These are phyloP conservation scores for Myotis lucifugus DNA, from an alignment of 2,113 vertebrate genomes.

Conservation along the genomic window DNA sequence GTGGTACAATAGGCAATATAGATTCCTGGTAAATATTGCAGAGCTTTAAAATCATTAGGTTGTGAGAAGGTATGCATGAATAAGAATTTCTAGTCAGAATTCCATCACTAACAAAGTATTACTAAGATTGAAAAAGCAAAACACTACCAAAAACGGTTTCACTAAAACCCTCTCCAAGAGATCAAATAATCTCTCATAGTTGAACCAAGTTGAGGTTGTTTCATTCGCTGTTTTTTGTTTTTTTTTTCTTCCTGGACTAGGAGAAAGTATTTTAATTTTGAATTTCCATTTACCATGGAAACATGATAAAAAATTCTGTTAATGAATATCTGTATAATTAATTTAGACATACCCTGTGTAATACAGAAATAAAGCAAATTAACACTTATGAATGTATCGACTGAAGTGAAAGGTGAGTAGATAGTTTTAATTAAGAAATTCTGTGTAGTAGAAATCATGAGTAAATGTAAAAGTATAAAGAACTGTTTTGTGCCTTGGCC, in stretches of 20 bases:
- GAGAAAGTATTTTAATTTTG: slow-evolving; percentile 80
- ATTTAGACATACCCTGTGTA: slow-evolving; percentile 80
- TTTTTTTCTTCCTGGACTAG: slow-evolving; percentile 80
- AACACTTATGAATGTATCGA: slow-evolving; percentile 80
- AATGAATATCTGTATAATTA: slow-evolving; percentile 81
- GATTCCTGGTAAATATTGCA: slow-evolving; percentile 26
- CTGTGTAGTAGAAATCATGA: slow-evolving; percentile 74
- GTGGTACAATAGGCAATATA: not conserved
- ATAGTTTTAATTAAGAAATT: slow-evolving; percentile 78
- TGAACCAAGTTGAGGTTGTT: slow-evolving; percentile 75
- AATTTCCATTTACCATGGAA: slow-evolving; percentile 82
- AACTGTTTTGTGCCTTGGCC: slow-evolving; percentile 42
- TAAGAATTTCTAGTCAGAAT: slow-evolving; percentile 41
- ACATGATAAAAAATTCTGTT: slow-evolving; percentile 80
- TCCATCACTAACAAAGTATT: slow-evolving; percentile 24
- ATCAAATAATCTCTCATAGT: slow-evolving; percentile 69
- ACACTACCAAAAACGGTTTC: slow-evolving; percentile 15
- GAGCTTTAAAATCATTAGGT: slow-evolving; percentile 35
- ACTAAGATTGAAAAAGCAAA: slow-evolving; percentile 44
- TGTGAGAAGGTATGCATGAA: slow-evolving; percentile 61
- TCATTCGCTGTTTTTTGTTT: slow-evolving; percentile 81
- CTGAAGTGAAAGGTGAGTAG: slow-evolving; percentile 78
- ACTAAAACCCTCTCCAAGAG: slow-evolving; percentile 45
- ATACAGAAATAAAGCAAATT: slow-evolving; percentile 81
- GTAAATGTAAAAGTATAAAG: slow-evolving; percentile 69